Conservation (phyloP, 2,888 invertebrate species). For the Eugnorisma glareosa region DNA sequence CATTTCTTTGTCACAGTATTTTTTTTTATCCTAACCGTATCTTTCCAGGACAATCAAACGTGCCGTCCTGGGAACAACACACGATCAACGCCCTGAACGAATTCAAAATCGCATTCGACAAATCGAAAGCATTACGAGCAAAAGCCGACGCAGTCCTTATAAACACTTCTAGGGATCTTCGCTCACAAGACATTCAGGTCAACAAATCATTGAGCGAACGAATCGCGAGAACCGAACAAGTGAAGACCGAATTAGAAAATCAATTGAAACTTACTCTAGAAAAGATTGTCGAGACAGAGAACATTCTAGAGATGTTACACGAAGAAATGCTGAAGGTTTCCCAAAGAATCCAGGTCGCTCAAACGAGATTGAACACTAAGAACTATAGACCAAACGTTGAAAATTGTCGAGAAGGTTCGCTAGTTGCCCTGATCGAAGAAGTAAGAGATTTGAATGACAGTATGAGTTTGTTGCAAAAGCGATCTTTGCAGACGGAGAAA, state of each 20-base stretch:
- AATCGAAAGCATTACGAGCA: constrained; percentile 93
- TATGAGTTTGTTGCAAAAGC: constrained; percentile 82
- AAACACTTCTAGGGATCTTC: constrained; percentile 94
- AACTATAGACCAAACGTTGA: constrained; percentile 84
- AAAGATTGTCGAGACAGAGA: constrained; percentile 86
- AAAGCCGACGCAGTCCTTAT: constrained; percentile 93
- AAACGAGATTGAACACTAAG: constrained; percentile 86
- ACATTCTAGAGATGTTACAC: constrained; percentile 83
- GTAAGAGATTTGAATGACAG: constrained; percentile 85
- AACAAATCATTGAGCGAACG: constrained; percentile 93
- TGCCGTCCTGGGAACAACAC: constrained; percentile 95
- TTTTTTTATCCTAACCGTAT: neutral
- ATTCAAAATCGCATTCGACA: constrained; percentile 93
- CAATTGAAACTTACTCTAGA: constrained; percentile 90
- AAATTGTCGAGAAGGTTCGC: constrained; percentile 86
- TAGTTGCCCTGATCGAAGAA: constrained; percentile 85
- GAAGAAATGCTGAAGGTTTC: constrained; percentile 85
- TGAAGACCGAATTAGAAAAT: constrained; percentile 92
- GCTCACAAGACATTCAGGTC: constrained; percentile 95
- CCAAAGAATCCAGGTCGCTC: constrained; percentile 86
- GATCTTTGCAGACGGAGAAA: constrained; percentile 84
- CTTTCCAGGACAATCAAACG: constrained; percentile 93
- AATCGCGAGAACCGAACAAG: constrained; percentile 94
- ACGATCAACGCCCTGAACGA: constrained; percentile 94
- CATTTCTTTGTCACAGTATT: neutral